Evolutionary conservation across 2,113 vertebrate species (phyloP), one percentile per base, ranked within the genome.

Genomic region (Mustelus asterias): DNA sequence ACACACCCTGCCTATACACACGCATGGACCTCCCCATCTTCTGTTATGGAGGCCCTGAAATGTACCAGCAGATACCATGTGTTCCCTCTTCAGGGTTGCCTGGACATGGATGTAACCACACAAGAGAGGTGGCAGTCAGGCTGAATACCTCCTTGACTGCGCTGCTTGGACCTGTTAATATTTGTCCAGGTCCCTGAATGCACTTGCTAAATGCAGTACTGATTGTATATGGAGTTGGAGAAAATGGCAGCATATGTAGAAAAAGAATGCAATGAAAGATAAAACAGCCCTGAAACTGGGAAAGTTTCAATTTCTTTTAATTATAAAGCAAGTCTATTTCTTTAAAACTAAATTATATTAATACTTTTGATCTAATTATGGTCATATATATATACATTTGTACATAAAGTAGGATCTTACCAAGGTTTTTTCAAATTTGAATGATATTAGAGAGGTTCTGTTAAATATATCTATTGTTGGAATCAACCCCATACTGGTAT

Each of bases 391-490:
- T 44, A 16, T 41, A 94, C 8, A 70, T 24, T 69, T 94, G 7
- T 54, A 44, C 72, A 18, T 9, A 95, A 95, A 44, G 26, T 44
- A 44, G 69, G 65, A 11, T 54, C 69, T 95, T 95, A 95, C 94
- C 93, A 95, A 94, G 37, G 0, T 26, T n/a, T 26, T 67, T 37
- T 94, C 63, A 69, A 95, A 95, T 2, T 48, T 8, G 69, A 54
- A 72, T 69, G 24, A 4, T 33, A 33, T 20, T 72, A 18, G 29
- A 41, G 94, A 54, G 54, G 94, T 72, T 54, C 69, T 95, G 94
- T 95, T 95, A 70, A 33, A 72, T 72, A 95, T 95, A 67, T 95
- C 41, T 9, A 95, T 26, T 54, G 10, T 72, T 95, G 94, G 94
- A 95, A 72, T 54, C 69, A 95, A 48, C 10, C 94, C 94, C 44